Evolutionary conservation across 2,797 vertebrate genomes (phyloP).

Genomic region (Cebuella pygmaea): DNA sequence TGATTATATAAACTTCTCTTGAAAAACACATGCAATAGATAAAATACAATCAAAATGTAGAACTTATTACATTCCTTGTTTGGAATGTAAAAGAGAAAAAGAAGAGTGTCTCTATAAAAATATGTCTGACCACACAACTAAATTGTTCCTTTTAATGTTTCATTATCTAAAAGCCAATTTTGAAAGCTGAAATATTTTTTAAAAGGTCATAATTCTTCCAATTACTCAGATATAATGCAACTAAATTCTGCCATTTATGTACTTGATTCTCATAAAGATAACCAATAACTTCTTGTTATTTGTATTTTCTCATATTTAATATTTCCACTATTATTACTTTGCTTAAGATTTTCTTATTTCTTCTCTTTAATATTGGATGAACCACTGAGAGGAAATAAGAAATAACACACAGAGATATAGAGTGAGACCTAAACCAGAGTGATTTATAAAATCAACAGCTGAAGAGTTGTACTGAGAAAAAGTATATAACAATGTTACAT

Average conservation of each 20-base stretch:
- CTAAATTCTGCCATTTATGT: background rate
- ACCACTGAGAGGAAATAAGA: background rate
- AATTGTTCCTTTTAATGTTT: background rate
- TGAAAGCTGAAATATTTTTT: constrained; percentile 18
- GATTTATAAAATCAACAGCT: background rate
- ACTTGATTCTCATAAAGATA: background rate
- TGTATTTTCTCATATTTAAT: background rate
- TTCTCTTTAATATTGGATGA: background rate
- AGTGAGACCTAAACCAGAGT: background rate
- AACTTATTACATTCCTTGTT: background rate
- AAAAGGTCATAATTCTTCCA: background rate
- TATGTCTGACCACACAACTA: background rate
- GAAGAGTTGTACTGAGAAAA: background rate
- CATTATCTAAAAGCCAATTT: background rate
- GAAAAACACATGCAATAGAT: background rate
- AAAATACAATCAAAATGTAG: background rate
- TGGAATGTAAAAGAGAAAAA: background rate
- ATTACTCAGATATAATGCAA: background rate
- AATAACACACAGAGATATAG: background rate
- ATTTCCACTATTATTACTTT: background rate
- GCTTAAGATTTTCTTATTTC: background rate
- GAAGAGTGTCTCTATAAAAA: background rate
- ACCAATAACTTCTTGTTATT: background rate
- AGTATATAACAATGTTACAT: background rate
- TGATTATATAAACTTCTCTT: background rate